Evolutionary conservation across 2,797 vertebrate genomes (phyloP), one percentile per base, ranked within the genome.

Genomic region (Amblyopsis hoosieri): DNA sequence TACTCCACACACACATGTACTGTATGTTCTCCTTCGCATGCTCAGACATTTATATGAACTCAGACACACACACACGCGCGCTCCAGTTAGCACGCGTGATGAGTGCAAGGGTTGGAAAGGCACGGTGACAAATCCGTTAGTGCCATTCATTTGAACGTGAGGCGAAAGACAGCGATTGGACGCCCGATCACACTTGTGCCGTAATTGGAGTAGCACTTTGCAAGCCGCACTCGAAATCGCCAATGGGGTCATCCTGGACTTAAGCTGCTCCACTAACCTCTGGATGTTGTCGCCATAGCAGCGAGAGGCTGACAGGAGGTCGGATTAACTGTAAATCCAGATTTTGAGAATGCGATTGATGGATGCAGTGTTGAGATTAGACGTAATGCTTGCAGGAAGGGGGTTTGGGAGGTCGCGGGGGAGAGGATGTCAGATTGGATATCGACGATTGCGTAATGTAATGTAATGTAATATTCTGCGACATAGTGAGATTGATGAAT

Each of bases 71-170:
- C 47, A 17, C 48, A 46, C 47, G 49, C 52, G 52, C 46, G 45
- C 19, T 4, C 19, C 51, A 58, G 52, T 62, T 58, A 55, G 66
- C 60, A 31, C 42, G 29, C 51, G 45, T 60, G 73, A 75, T 83
- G 77, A 81, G 54, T 79, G 29, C 53, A 4, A 48, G 0, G 67
- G 12, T 56, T 17, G 59, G 83, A 65, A 64, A 71, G 59, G 68
- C 76, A 66, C 61, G 66, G 53, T 51, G 75, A 76, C 74, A 59
- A 64, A 81, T 71, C 84, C 65, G 72, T 75, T 65, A 81, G 79
- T 69, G 42, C 45, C 64, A 60, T 72, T 72, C 47, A 63, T 85
- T 80, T 79, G 23, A 78, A 83, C 78, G 67, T 51, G 68, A 51
- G 12, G 62, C 57, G 45, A 11, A 52, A 29, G 52, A 74, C 64